Conservation (phyloP, 2,888 invertebrate genomes). For the Drosophila nigricruria region DNA sequence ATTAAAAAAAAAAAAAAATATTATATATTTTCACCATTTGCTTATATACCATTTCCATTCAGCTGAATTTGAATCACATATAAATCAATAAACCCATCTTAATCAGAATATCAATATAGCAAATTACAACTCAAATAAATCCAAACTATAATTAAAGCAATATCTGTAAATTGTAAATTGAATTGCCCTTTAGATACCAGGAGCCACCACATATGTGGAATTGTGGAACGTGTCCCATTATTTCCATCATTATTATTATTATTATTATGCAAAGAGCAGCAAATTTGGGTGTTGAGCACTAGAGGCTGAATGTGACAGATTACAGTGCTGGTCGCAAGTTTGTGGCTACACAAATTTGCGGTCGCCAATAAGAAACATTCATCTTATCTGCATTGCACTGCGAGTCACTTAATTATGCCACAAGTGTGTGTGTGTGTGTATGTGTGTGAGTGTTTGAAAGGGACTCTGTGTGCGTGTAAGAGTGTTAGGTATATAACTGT, state of each 20-base stretch:
- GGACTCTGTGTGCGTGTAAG: constrained; percentile 5
- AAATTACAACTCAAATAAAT: constrained; percentile 1
- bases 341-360: constrained; percentile 48
- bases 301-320: constrained; percentile 38
- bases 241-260: constrained; percentile 11
- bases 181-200: constrained; percentile 9
- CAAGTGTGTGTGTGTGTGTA: neutral
- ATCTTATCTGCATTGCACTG: constrained; percentile 47
- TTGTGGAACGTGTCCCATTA: constrained; percentile 11
- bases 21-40: too few species aligned
- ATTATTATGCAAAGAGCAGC: constrained; percentile 5
- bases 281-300: constrained; percentile 8
- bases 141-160: neutral
- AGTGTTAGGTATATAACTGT: constrained; percentile 4
- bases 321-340: constrained; percentile 24
- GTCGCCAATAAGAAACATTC: constrained; percentile 56
- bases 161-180: constrained; percentile 31
- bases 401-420: constrained; percentile 49
- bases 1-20: too few species aligned
- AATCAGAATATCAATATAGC: neutral
- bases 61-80: neutral
- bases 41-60: too few species aligned
- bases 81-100: neutral
- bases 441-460: neutral
- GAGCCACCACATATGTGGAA: constrained; percentile 19